Evolutionary conservation across 2,888 invertebrate genomes (phyloP).

Genomic region (Anagyrus pseudococci): DNA sequence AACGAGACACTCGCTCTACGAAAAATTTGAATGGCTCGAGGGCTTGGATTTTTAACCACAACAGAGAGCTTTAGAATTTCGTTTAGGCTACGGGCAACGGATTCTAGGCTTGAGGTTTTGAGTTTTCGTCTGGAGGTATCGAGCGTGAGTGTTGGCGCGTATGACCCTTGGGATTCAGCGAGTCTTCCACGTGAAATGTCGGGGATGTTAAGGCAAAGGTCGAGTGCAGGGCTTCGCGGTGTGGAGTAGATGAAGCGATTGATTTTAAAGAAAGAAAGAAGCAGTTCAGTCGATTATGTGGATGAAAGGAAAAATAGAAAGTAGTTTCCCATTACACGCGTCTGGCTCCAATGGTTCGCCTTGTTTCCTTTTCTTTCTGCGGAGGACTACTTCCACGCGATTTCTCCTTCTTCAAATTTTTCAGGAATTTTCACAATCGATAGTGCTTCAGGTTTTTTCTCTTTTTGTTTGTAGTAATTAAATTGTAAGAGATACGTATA

Average conservation of each 20-base stretch:
- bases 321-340: slow-evolving; percentile 1
- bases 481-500: no score
- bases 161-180: slow-evolving; percentile 21
- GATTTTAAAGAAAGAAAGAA: not conserved
- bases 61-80: no score
- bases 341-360: slow-evolving; percentile 2
- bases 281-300: no score
- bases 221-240: not conserved
- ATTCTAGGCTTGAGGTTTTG: no score
- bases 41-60: no score
- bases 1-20: no score
- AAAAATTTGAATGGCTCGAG: slow-evolving; percentile 12
- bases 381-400: not conserved
- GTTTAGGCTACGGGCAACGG: no score
- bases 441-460: no score
- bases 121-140: no score
- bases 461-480: no score
- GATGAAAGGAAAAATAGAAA: not conserved
- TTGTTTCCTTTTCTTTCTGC: slow-evolving; percentile 1
- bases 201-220: not conserved
- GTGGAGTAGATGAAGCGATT: slow-evolving; percentile 5
- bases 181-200: slow-evolving; percentile 6
- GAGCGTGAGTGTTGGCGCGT: slow-evolving; percentile 14
- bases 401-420: no score
- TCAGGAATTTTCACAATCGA: no score